These are phyloP conservation scores for Todiramphus chloris DNA, from an alignment of 2,113 vertebrate genomes.

Conservation along the genomic window DNA sequence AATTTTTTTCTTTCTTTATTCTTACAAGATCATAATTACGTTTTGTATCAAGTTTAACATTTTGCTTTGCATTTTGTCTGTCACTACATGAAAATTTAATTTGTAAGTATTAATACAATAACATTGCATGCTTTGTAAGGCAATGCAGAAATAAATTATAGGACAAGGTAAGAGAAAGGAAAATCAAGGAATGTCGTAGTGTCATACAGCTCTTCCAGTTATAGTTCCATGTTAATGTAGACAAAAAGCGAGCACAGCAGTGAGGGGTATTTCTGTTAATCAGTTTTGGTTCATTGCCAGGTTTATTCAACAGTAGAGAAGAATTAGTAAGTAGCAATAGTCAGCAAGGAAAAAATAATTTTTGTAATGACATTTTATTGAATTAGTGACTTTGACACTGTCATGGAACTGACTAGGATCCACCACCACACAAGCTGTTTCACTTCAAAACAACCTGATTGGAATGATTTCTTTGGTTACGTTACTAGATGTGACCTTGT, in stretches of 20 bases:
- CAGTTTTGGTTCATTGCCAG: background rate
- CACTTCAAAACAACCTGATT: slow-evolving; percentile 33
- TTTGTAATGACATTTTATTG: background rate
- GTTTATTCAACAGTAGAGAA: background rate
- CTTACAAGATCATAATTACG: background rate
- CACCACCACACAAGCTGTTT: background rate
- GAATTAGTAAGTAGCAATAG: background rate
- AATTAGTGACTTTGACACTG: background rate
- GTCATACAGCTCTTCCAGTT: background rate
- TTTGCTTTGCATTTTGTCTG: background rate
- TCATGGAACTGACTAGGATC: background rate
- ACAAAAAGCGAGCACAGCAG: background rate
- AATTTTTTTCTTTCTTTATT: background rate
- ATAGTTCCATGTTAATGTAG: background rate
- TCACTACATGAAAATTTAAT: background rate
- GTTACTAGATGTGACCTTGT: slow-evolving; percentile 38
- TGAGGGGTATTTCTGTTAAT: background rate
- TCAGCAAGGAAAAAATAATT: background rate
- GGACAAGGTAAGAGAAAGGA: background rate
- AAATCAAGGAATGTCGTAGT: background rate
- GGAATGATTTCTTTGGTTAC: slow-evolving; percentile 54
- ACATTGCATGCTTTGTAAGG: background rate
- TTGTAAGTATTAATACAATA: background rate
- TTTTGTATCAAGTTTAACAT: background rate
- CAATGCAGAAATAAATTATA: background rate